Evolutionary conservation across 2,113 vertebrate genomes (phyloP), one percentile per base, ranked within the genome.

Genomic region (Prunella fulvescens): DNA sequence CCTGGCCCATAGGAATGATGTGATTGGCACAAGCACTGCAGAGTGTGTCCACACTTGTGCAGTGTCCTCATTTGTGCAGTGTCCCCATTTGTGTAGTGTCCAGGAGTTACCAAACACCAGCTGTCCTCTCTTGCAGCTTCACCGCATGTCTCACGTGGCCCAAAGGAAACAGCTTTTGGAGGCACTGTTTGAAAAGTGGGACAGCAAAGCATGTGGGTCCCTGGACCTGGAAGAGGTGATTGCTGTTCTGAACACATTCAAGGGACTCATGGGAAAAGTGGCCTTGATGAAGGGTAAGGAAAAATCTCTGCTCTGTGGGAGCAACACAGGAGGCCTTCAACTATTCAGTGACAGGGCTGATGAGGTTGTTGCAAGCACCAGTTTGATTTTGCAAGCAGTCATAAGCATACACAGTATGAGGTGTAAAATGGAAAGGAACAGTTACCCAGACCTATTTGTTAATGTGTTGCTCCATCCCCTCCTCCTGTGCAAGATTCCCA

Each of bases 121-220:
- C 60, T 64, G 56, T 47, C n/a, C 92, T 80, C 47, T 91, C 23
- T 64, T 47, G 48, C 72, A 98, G 98, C 56, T 88, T 88, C 97
- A 82, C 20, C 77, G 1, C 16, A 65, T 71, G 3, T 69, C 83
- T 50, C 86, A 33, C 26, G 4, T 33, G 71, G 67, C 86, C 39
- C 80, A 53, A 45, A 57, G 67, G 81, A 88, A 64, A 31, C 77
- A 97, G 60, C 97, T 98, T 53, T 48, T 98, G 54, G 94, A 98
- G 51, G 95, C 97, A 9, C 96, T 98, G 14, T 98, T 98, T 26
- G 90, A 97, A 53, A 98, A 97, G 57, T 98, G 98, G 98, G 98
- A 98, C 87, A 96, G 45, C 20, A 95, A 96, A 37, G 86, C 94
- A 8, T 97, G 96, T 11, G 98, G 98, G 3, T 98, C 96, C 60